These are phyloP conservation scores for Nomada lathburiana DNA, from an alignment of 2,888 invertebrate species.

Conservation along the genomic window DNA sequence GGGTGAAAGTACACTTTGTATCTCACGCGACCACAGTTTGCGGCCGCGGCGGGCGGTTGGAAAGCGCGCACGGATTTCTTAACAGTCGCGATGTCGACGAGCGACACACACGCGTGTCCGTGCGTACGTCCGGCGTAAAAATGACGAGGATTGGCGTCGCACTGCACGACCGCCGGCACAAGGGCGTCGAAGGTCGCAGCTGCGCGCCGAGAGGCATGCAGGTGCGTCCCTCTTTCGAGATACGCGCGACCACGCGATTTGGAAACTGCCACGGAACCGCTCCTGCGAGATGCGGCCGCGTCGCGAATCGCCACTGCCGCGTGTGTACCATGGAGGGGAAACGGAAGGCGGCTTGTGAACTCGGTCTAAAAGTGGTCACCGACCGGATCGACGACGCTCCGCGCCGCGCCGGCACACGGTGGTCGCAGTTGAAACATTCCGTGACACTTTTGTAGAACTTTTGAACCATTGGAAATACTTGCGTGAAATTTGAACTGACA, in stretches of 20 bases:
- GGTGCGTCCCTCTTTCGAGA: constrained; percentile 72
- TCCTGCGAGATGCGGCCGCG: neutral
- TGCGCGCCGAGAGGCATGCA: constrained; percentile 76
- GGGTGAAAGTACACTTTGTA: neutral
- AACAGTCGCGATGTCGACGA: neutral
- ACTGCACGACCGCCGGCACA: constrained; percentile 72
- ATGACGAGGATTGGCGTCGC: constrained; percentile 69
- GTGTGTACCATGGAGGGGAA: neutral
- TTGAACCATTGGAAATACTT: no score
- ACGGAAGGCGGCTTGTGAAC: constrained; percentile 26
- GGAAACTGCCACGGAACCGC: constrained; percentile 40
- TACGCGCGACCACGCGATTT: constrained; percentile 57
- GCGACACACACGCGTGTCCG: constrained; percentile 32
- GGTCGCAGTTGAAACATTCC: neutral
- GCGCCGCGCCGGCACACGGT: no score
- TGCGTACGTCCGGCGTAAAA: constrained; percentile 70
- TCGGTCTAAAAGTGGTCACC: constrained; percentile 20
- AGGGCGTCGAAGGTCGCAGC: constrained; percentile 83
- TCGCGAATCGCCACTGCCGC: neutral
- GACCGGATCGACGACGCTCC: neutral
- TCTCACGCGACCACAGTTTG: neutral
- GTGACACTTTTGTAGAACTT: no score
- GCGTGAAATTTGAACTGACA: no score
- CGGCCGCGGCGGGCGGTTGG: no score
- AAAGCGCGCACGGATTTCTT: no score